Conservation (phyloP, 2,113 vertebrate species). For the Paradisaea rubra region DNA sequence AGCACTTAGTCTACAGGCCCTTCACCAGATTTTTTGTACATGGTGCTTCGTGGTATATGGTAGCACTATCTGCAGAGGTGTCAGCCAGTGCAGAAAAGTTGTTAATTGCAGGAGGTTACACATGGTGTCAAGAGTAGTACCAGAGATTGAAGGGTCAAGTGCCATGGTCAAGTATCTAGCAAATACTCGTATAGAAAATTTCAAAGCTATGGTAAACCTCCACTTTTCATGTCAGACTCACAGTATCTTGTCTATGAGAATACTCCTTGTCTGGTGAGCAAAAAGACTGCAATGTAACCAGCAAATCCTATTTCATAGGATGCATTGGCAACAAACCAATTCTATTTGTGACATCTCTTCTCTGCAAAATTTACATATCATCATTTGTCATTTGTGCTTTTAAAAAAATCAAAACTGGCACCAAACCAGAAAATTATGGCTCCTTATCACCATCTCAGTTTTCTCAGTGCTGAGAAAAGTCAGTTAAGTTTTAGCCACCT, state of each 20-base stretch:
- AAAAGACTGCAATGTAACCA: background rate
- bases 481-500: background rate
- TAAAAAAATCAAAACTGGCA: background rate
- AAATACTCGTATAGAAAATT: background rate
- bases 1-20: background rate
- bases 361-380: background rate
- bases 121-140: background rate
- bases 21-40: background rate
- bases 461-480: background rate
- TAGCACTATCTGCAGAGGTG: background rate
- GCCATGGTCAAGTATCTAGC: background rate
- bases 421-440: background rate
- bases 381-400: background rate
- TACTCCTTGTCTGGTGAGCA: background rate
- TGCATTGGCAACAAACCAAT: background rate
- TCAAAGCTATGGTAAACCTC: background rate
- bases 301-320: background rate
- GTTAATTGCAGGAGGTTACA: background rate
- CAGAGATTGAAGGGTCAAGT: background rate
- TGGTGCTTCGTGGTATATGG: rapidly evolving
- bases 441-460: background rate
- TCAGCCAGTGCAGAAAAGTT: background rate
- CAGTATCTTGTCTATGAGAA: background rate
- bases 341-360: background rate
- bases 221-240: background rate